Evolutionary conservation across 2,113 vertebrate species (phyloP).

Genomic region (Pelobates fuscus): DNA sequence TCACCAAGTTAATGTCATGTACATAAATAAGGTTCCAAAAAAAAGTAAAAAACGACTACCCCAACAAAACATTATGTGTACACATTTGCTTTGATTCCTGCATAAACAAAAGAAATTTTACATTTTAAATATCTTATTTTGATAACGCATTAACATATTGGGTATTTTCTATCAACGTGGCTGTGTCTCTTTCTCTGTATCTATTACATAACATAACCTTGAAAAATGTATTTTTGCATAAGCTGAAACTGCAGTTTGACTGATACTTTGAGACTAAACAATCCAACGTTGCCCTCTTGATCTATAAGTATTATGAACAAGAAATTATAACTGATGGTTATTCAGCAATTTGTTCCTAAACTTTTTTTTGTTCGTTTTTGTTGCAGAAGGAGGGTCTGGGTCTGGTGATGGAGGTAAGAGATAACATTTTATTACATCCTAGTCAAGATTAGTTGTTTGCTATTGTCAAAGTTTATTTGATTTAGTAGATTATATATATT

Average conservation of each 20-base stretch:
- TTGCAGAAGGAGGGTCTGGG: conserved; percentile 78
- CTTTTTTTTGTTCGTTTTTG: too few species aligned
- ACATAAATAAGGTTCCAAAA: too few species aligned
- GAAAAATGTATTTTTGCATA: neutral
- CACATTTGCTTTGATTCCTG: too few species aligned
- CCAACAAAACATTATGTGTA: too few species aligned
- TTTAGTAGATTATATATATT: too few species aligned
- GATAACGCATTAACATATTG: neutral
- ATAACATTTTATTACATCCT: neutral
- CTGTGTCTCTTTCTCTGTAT: neutral
- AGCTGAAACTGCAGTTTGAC: neutral
- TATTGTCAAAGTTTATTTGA: too few species aligned
- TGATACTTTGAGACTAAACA: neutral
- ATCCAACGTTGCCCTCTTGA: neutral
- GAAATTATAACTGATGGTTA: too few species aligned
- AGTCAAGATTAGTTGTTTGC: neutral
- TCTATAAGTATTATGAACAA: conserved; percentile 34
- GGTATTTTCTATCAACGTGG: neutral
- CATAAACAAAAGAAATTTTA: neutral
- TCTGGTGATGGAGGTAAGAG: conserved; percentile 82
- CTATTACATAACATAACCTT: neutral
- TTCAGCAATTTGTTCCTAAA: too few species aligned
- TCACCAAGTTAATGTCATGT: too few species aligned
- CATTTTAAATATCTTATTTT: neutral
- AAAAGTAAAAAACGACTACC: too few species aligned